phyloP scores from a whole-genome alignment of 2,888 invertebrate species.

The Drosophila recens region DNA sequence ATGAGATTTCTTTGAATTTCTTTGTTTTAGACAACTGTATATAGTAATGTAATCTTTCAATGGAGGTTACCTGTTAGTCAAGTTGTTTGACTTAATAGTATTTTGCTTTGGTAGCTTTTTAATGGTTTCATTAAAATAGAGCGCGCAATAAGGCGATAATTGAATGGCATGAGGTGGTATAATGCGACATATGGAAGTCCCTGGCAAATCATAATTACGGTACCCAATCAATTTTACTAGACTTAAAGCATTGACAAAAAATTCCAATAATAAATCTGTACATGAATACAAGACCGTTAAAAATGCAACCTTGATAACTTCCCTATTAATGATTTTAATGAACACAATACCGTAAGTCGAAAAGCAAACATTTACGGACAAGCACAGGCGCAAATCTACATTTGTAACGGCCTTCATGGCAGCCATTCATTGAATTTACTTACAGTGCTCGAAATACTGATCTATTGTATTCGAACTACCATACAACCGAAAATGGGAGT shows the following conservation, averaged over 20 bases:
- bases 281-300: conserved; percentile 46
- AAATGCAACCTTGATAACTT: conserved; percentile 67
- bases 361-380: conserved; percentile 42
- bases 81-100: neutral
- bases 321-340: conserved; percentile 58
- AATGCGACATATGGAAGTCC: conserved; percentile 25
- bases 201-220: conserved; percentile 34
- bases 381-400: conserved; percentile 34
- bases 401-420: conserved; percentile 59
- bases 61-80: neutral
- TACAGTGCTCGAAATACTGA: conserved; percentile 47
- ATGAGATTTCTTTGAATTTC: neutral
- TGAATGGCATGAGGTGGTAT: conserved; percentile 12
- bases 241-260: conserved; percentile 44
- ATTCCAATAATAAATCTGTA: conserved; percentile 6
- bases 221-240: conserved; percentile 45
- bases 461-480: conserved; percentile 45
- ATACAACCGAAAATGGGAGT: conserved; percentile 50
- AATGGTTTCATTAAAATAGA: conserved; percentile 40
- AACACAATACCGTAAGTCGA: conserved; percentile 43
- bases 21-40: neutral
- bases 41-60: neutral
- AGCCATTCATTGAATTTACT: conserved; percentile 42
- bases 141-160: conserved; percentile 17
- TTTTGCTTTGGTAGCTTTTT: conserved; percentile 23